phyloP scores from a whole-genome alignment of 2,888 invertebrate genomes.

The Tetragnatha montana region DNA sequence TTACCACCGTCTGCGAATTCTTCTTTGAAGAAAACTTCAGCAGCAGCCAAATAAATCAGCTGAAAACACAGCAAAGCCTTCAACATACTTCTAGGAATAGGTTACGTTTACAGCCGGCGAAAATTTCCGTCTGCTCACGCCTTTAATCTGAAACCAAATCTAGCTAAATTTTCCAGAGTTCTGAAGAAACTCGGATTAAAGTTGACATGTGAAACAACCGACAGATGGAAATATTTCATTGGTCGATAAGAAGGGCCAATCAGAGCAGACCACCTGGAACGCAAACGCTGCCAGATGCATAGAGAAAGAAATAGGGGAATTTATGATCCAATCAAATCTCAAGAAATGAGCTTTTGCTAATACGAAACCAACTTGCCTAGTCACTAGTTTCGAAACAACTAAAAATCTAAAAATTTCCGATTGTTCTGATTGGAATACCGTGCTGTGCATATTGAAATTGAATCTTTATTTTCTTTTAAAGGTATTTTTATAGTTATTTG shows the following conservation, averaged over 20 bases:
- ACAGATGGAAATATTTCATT: constrained; percentile 63
- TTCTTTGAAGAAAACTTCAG: constrained; percentile 71
- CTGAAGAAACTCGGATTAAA: constrained; percentile 13
- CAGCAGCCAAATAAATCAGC: constrained; percentile 10
- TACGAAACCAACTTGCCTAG: too few relatives aligned
- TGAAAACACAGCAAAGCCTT: neutral
- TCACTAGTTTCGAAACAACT: too few relatives aligned
- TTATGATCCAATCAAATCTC: too few relatives aligned
- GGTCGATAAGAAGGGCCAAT: constrained; percentile 39
- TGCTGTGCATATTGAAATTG: too few relatives aligned
- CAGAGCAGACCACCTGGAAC: constrained; percentile 61
- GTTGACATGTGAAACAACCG: constrained; percentile 57
- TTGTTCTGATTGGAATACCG: too few relatives aligned
- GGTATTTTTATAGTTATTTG: too few relatives aligned
- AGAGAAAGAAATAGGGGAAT: neutral
- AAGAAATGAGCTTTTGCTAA: too few relatives aligned
- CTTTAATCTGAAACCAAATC: constrained; percentile 1
- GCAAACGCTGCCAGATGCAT: neutral
- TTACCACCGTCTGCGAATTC: constrained; percentile 75
- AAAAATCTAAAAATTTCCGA: too few relatives aligned
- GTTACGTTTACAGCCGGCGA: neutral
- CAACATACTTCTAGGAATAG: neutral
- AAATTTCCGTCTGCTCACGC: neutral
- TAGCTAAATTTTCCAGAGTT: neutral
- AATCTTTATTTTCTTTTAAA: too few relatives aligned